phyloP scores from a whole-genome alignment of 2,888 invertebrate species.

The Smittia aterrima region DNA sequence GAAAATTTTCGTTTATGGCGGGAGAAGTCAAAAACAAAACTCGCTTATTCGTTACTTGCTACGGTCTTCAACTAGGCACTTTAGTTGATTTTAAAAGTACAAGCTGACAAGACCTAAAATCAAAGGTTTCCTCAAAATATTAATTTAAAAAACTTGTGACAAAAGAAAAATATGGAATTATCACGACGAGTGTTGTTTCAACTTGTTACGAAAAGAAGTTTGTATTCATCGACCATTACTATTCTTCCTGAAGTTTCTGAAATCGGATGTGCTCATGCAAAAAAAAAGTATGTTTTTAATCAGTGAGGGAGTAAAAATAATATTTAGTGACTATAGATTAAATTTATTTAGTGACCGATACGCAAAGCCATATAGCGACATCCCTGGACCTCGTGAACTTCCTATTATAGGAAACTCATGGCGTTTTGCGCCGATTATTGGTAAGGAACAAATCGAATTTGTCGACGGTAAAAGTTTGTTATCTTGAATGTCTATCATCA shows the following conservation, averaged over 20 bases:
- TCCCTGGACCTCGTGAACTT: slow-evolving; percentile 73
- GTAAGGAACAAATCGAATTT: slow-evolving; percentile 51
- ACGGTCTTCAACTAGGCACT: background rate
- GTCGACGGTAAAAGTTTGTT: too few relatives aligned
- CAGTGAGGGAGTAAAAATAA: too few relatives aligned
- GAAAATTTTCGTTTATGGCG: slow-evolving; percentile 31
- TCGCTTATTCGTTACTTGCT: background rate
- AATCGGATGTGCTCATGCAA: background rate
- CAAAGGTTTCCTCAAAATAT: background rate
- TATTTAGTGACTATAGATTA: background rate
- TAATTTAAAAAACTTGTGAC: background rate
- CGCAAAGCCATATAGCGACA: slow-evolving; percentile 60
- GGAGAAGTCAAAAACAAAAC: slow-evolving; percentile 22
- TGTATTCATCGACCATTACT: background rate
- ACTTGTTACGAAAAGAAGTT: background rate
- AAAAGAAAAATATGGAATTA: background rate
- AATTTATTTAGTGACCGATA: background rate
- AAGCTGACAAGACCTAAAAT: slow-evolving; percentile 4
- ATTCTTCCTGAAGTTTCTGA: background rate
- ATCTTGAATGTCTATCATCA: too few relatives aligned
- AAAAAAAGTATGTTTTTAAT: too few relatives aligned
- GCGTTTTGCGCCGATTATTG: slow-evolving; percentile 70
- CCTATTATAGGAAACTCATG: slow-evolving; percentile 77
- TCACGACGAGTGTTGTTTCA: background rate
- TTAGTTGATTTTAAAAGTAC: slow-evolving; percentile 34